Conservation (phyloP, 2,888 invertebrate species). For the Leptopterna dolabrata region DNA sequence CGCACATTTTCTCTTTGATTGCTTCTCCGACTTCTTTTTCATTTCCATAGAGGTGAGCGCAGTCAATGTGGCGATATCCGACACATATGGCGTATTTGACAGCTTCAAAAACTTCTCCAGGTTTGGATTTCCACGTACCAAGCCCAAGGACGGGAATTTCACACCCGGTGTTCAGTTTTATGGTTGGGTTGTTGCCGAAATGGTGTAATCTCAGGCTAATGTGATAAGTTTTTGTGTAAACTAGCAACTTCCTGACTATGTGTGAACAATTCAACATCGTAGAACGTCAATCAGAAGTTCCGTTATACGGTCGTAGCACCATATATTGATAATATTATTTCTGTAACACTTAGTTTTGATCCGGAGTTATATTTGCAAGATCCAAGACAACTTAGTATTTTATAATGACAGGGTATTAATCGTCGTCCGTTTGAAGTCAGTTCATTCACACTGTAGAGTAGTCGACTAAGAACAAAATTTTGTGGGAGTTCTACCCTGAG, state of each 20-base stretch:
- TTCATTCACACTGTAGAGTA: too few relatives aligned
- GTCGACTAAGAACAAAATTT: too few relatives aligned
- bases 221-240: background rate
- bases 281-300: too few relatives aligned
- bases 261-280: background rate
- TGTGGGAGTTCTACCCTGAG: too few relatives aligned
- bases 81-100: constrained; percentile 16
- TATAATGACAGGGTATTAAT: too few relatives aligned
- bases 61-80: constrained; percentile 35
- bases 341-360: too few relatives aligned
- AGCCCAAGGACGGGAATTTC: constrained; percentile 18
- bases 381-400: too few relatives aligned
- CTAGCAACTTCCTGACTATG: background rate
- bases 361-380: too few relatives aligned
- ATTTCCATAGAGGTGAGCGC: constrained; percentile 37
- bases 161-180: constrained; percentile 18
- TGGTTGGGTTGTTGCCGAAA: background rate
- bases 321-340: too few relatives aligned
- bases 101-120: constrained; percentile 4
- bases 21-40: constrained; percentile 46
- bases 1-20: constrained; percentile 31
- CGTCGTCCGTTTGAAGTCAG: too few relatives aligned
- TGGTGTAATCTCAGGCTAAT: background rate
- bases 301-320: too few relatives aligned
- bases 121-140: constrained; percentile 35